A percentile compares a stretch with the other conserved stretches of the same genome.
phyloP scores from a whole-genome alignment of 2,888 invertebrate genomes.

The Autographa gamma region DNA sequence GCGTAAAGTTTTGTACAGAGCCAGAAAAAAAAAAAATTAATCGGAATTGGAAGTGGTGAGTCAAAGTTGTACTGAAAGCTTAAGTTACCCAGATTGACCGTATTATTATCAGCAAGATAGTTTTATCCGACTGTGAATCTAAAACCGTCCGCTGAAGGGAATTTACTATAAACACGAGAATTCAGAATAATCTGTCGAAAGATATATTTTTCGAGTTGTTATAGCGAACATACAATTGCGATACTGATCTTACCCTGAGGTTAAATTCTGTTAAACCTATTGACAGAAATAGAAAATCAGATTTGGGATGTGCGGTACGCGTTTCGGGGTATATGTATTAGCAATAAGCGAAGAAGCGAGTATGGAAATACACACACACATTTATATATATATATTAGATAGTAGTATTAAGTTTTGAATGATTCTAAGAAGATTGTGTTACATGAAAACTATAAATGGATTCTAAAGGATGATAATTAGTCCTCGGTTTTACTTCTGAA shows the following conservation, averaged over 20 bases:
- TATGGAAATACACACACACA: conserved; percentile 10
- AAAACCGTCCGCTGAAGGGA: not conserved
- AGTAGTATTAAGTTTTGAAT: no score
- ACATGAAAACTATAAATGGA: no score
- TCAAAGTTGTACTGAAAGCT: no score
- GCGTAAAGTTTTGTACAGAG: no score
- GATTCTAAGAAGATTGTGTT: no score
- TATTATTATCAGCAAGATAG: not conserved
- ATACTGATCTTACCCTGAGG: conserved; percentile 20
- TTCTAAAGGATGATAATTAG: no score
- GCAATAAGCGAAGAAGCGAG: conserved; percentile 43
- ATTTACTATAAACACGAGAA: not conserved
- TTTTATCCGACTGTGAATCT: not conserved
- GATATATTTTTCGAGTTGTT: conserved; percentile 12
- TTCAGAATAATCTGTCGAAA: not conserved
- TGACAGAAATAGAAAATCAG: conserved; percentile 43
- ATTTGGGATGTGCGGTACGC: conserved; percentile 28
- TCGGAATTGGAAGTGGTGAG: no score
- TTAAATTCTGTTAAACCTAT: conserved; percentile 23
- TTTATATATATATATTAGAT: not conserved
- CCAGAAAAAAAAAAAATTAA: no score
- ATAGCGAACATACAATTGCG: conserved; percentile 20
- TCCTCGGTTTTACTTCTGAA: no score
- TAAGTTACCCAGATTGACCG: no score
- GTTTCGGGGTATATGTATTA: conserved; percentile 45